phyloP scores from a whole-genome alignment of 2,113 vertebrate species.

The Podarcis raffonei region DNA sequence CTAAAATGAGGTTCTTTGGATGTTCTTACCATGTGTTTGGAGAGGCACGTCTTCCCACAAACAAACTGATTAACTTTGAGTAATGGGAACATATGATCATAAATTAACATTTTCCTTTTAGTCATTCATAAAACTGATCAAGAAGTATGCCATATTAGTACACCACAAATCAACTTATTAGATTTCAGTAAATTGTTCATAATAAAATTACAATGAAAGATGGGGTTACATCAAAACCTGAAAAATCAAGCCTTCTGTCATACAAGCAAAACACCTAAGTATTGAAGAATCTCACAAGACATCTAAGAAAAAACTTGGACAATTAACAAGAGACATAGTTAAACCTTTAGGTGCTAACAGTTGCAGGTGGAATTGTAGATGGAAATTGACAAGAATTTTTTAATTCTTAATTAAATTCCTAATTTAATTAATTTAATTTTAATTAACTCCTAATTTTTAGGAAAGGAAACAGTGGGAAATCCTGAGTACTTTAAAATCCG shows the following conservation, averaged over 20 bases:
- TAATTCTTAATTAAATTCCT: too few species aligned
- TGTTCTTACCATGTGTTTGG: neutral
- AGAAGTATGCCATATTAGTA: neutral
- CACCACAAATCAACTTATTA: neutral
- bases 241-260: slow-evolving; percentile 55
- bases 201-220: slow-evolving; percentile 54
- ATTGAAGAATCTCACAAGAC: slow-evolving; percentile 51
- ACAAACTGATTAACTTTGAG: neutral
- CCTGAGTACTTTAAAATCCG: slow-evolving; percentile 21
- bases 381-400: slow-evolving; percentile 30
- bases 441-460: neutral
- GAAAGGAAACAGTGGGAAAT: slow-evolving; percentile 14
- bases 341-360: slow-evolving; percentile 60
- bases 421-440: too few species aligned
- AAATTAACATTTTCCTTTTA: slow-evolving; percentile 23
- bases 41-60: neutral
- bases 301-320: slow-evolving; percentile 53
- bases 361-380: slow-evolving; percentile 45
- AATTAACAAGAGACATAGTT: slow-evolving; percentile 51
- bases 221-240: slow-evolving; percentile 52
- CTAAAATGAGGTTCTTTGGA: neutral
- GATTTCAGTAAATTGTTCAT: neutral
- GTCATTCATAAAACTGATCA: slow-evolving; percentile 3
- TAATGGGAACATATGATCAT: neutral
- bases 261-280: slow-evolving; percentile 55